Evolutionary conservation across 2,797 vertebrate genomes (phyloP).

Genomic region (Cirrhinus mrigala): DNA sequence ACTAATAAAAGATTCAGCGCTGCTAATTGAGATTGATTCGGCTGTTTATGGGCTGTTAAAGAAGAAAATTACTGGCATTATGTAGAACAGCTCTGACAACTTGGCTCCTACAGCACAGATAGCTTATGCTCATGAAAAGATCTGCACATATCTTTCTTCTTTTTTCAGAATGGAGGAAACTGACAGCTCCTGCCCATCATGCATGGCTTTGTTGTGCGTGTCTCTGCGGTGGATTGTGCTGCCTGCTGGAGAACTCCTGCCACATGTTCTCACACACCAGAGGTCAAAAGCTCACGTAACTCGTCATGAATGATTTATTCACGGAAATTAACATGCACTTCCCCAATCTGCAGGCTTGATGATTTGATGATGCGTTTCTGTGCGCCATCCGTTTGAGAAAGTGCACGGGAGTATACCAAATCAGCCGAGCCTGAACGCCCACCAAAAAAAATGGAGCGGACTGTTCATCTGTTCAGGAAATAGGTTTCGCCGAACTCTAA

Average conservation of each 20-base stretch:
- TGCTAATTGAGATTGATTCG: constrained; percentile 31
- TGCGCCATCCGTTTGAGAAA: constrained; percentile 64
- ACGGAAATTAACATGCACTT: constrained; percentile 69
- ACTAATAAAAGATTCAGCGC: constrained; percentile 9
- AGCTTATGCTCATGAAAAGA: not conserved
- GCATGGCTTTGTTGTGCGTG: constrained; percentile 7
- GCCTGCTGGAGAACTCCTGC: constrained; percentile 45
- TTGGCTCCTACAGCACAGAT: not conserved
- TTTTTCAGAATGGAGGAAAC: not conserved
- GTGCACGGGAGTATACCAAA: constrained; percentile 65
- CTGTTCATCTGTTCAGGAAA: constrained; percentile 69
- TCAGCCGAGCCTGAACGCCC: constrained; percentile 54
- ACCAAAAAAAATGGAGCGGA: constrained; percentile 60
- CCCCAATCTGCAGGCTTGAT: constrained; percentile 63
- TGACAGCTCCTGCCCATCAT: constrained; percentile 4
- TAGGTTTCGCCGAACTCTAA: constrained; percentile 58
- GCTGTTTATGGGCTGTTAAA: constrained; percentile 38
- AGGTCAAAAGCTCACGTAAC: constrained; percentile 52
- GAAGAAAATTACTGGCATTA: constrained; percentile 27
- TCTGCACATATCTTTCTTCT: not conserved
- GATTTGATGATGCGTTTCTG: constrained; percentile 55
- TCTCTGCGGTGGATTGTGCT: constrained; percentile 23
- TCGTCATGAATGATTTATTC: constrained; percentile 60
- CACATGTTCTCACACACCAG: constrained; percentile 48
- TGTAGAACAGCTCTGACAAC: not conserved